phyloP scores from a whole-genome alignment of 2,888 invertebrate genomes.

The Drosophila kuntzei region DNA sequence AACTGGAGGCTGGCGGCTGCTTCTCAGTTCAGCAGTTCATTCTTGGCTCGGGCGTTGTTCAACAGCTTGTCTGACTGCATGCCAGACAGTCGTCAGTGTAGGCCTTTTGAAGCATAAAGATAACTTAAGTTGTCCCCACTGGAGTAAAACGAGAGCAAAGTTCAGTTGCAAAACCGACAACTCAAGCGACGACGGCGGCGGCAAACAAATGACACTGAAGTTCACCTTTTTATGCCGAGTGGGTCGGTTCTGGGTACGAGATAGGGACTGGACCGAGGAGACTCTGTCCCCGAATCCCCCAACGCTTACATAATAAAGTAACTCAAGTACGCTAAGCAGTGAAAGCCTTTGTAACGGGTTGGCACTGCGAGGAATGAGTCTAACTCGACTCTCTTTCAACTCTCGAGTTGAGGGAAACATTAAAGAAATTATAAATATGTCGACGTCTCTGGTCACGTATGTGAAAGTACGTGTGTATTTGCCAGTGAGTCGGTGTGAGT shows the following conservation, averaged over 20 bases:
- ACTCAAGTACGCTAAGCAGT: conserved; percentile 63
- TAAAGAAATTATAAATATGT: conserved; percentile 65
- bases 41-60: conserved; percentile 36
- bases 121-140: conserved; percentile 73
- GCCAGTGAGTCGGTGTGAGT: conserved; percentile 19
- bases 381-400: conserved; percentile 9
- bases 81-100: conserved; percentile 62
- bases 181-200: conserved; percentile 39
- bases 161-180: conserved; percentile 55
- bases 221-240: conserved; percentile 69
- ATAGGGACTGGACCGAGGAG: conserved; percentile 1
- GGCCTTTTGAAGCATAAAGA: conserved; percentile 75
- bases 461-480: conserved; percentile 5
- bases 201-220: conserved; percentile 71
- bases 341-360: conserved; percentile 62
- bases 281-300: conserved; percentile 39
- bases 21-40: conserved; percentile 26
- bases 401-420: conserved; percentile 34
- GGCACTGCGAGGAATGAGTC: conserved; percentile 29
- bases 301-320: conserved; percentile 66
- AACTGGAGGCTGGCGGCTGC: conserved; percentile 20
- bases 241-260: conserved; percentile 5
- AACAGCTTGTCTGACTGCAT: conserved; percentile 61
- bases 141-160: conserved; percentile 50
- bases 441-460: conserved; percentile 38